Conservation (phyloP, 2,113 vertebrate species). For the Odocoileus virginianus region DNA sequence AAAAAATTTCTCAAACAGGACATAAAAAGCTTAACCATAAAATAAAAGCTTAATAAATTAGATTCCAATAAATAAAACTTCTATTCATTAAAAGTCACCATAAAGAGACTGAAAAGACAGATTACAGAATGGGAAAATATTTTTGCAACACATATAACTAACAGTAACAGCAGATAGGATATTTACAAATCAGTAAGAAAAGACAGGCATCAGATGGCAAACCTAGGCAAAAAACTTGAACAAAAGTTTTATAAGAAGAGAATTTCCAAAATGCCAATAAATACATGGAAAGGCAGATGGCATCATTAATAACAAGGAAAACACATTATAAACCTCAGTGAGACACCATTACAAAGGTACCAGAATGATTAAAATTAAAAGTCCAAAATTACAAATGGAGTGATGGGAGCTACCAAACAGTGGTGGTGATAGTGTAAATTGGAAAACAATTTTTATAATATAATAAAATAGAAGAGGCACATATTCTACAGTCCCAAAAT, state of each 20-base stretch:
- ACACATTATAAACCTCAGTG: not conserved
- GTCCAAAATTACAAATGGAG: not conserved
- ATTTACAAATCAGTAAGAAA: not conserved
- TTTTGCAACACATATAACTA: not conserved
- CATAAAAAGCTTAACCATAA: not conserved
- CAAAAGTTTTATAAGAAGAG: not conserved
- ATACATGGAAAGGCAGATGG: not conserved
- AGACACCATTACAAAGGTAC: not conserved
- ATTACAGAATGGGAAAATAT: not conserved
- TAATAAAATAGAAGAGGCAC: not conserved
- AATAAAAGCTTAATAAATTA: slow-evolving; percentile 16
- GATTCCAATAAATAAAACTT: not conserved
- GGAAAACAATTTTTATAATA: not conserved
- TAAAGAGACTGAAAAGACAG: not conserved
- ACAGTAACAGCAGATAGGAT: not conserved
- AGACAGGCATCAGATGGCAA: not conserved
- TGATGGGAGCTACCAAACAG: not conserved
- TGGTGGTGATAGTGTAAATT: not conserved
- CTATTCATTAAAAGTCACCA: not conserved
- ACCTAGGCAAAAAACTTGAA: not conserved
- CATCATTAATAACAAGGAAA: not conserved
- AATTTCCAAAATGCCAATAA: not conserved
- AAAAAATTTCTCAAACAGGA: not conserved
- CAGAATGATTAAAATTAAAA: not conserved
- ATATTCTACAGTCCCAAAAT: not conserved